Evolutionary conservation across 2,888 invertebrate genomes (phyloP), one percentile per base, ranked within the genome.

Genomic region (Agrotis ipsilon): DNA sequence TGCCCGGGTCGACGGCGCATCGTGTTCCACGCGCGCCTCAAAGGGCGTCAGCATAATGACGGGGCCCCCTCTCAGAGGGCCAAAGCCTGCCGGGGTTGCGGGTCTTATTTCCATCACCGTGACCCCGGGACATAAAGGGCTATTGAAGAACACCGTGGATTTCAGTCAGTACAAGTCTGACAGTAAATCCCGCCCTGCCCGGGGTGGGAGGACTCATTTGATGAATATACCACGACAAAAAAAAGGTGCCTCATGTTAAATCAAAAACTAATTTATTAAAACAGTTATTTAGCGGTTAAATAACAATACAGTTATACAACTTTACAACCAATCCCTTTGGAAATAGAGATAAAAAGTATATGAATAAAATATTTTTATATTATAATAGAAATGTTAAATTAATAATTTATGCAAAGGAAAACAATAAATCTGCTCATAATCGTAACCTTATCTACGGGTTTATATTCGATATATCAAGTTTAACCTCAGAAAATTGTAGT

Each of bases 351-450:
- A 11, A 5, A 18, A 80, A 55, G n/a, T 69, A 60, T 7, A 61
- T 77, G 52, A 73, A 73, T 82, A 77, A 83, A 65, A 77, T 62
- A 59, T 58, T 62, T 9, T 46, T 55, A 18, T 24, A 49, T 45
- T 61, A 24, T 57, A 68, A 49, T 55, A 39, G 54, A 65, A 63
- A 51, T 51, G 43, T 24, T 55, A 72, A 59, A 78, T 80, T 59
- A 48, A 24, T 16, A 80, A 68, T 80, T 77, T 75, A 77, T 77
- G 68, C 80, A 24, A 32, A 60, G 3, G 11, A 46, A 13, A 49
- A 69, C 52, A 80, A 80, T 80, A 79, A 80, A 80, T 52, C 54
- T 45, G 6, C 0, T 16, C 39, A 54, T 48, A 21, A 59, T 54
- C 11, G 43, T 68, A 16, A 45, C 4, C 5, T 14, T 45, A 45